Evolutionary conservation across 2,888 invertebrate genomes (phyloP), one percentile per base, ranked within the genome.

Genomic region (Sepiola atlantica): DNA sequence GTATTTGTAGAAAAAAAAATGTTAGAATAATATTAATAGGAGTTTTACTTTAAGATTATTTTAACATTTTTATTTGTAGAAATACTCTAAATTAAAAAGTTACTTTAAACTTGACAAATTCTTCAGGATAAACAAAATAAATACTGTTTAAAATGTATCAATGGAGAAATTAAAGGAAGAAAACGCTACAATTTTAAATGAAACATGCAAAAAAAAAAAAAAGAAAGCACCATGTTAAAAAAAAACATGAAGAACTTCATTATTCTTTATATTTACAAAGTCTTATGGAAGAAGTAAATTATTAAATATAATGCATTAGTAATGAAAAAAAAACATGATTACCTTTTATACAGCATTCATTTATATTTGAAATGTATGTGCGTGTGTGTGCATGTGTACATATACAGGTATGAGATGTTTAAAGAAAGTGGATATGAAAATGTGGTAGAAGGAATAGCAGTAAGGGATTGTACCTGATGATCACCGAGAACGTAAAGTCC

Each of bases 301-400:
- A n/a, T n/a, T n/a, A n/a, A 32, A n/a, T 77, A 32, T 32, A 32
- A 77, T 77, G 77, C 16, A 77, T 77, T 77, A 77, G 77, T 77
- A 77, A 77, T n/a, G n/a, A 77, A 32, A 77, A 77, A 77, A 16
- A 77, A 21, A 77, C n/a, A 77, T 16, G n/a, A 77, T 77, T 77
- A 77, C 77, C 77, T 77, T 77, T 77, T n/a, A 77, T 77, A 77
- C 77, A 77, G 77, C 77, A 77, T 77, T 77, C 77, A 77, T 77
- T 8, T 77, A 16, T 77, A n/a, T 77, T 77, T 77, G 2, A 45
- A 45, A 45, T 45, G 45, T 45, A 77, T 24, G 77, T 18, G 16
- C 18, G 32, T 77, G 32, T 77, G 32, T 77, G 77, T 77, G n/a
- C 14, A 14, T n/a, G n/a, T n/a, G 32, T 77, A 77, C n/a, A 77